phyloP scores from a whole-genome alignment of 2,888 invertebrate species.

The Athrips mouffetella region DNA sequence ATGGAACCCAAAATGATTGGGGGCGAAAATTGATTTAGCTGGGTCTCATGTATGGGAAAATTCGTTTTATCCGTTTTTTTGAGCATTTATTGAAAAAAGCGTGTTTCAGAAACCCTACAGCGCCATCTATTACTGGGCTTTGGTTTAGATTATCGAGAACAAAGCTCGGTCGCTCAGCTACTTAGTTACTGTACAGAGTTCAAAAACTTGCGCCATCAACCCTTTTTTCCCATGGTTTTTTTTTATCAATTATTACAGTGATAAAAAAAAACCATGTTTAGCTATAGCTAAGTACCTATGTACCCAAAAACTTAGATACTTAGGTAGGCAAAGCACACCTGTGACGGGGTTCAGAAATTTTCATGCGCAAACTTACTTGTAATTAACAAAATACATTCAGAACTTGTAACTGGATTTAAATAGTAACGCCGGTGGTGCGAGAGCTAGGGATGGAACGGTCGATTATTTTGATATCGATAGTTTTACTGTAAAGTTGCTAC shows the following conservation, averaged over 20 bases:
- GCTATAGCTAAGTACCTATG: background rate
- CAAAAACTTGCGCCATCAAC: too few species aligned
- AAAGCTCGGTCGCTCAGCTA: too few species aligned
- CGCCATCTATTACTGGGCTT: too few species aligned
- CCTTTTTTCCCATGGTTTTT: too few species aligned
- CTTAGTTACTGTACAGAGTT: too few species aligned
- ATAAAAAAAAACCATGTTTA: background rate
- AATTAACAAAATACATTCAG: constrained; percentile 77
- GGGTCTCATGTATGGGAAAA: too few species aligned
- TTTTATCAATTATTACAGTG: background rate
- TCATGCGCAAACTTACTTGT: constrained; percentile 69
- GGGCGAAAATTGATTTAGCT: too few species aligned
- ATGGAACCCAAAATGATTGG: too few species aligned
- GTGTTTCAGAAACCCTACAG: too few species aligned
- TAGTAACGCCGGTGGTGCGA: constrained; percentile 59
- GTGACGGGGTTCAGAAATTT: constrained; percentile 56
- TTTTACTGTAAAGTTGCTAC: background rate
- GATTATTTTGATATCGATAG: constrained; percentile 18
- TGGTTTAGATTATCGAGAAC: too few species aligned
- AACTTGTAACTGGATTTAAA: constrained; percentile 78
- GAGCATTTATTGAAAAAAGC: too few species aligned
- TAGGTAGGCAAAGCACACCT: constrained; percentile 44
- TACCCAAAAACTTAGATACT: background rate
- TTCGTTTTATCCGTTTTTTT: too few species aligned
- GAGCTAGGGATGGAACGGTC: constrained; percentile 28